These are phyloP conservation scores for Nymphalis polychloros DNA, from an alignment of 2,888 invertebrate species.

Conservation along the genomic window DNA sequence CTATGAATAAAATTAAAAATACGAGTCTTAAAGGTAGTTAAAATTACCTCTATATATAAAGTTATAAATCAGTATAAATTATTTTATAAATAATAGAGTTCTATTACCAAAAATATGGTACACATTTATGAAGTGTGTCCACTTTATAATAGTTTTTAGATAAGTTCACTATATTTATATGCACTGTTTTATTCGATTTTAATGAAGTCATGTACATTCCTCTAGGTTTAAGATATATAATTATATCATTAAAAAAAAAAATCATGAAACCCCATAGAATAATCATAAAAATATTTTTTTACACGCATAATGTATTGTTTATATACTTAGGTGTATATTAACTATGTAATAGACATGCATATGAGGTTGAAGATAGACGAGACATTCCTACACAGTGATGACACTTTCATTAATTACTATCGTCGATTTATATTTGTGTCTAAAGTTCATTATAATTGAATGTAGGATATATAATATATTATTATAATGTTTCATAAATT, in stretches of 20 bases:
- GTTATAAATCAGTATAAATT: constrained; percentile 16
- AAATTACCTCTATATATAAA: background rate
- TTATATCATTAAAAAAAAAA: constrained; percentile 11
- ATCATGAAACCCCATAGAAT: constrained; percentile 26
- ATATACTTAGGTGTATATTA: constrained; percentile 12
- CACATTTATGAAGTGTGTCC: constrained; percentile 70
- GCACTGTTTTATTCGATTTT: constrained; percentile 25
- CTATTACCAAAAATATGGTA: constrained; percentile 60
- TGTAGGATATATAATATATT: background rate
- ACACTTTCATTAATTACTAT: background rate
- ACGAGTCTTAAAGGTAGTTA: background rate
- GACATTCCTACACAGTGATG: constrained; percentile 14
- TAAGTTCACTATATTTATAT: constrained; percentile 25
- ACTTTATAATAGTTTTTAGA: constrained; percentile 40
- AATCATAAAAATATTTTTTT: constrained; percentile 19
- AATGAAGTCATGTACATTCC: constrained; percentile 36
- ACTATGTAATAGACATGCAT: constrained; percentile 5
- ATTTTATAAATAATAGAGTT: constrained; percentile 21
- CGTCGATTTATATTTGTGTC: constrained; percentile 3
- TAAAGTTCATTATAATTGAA: background rate
- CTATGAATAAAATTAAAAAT: background rate
- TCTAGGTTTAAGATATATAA: constrained; percentile 27
- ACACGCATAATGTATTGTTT: constrained; percentile 12
- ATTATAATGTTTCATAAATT: constrained; percentile 22
- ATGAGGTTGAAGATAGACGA: constrained; percentile 1